phyloP scores from a whole-genome alignment of 1,140 invertebrate genomes.

The Saccostrea cuccullata region DNA sequence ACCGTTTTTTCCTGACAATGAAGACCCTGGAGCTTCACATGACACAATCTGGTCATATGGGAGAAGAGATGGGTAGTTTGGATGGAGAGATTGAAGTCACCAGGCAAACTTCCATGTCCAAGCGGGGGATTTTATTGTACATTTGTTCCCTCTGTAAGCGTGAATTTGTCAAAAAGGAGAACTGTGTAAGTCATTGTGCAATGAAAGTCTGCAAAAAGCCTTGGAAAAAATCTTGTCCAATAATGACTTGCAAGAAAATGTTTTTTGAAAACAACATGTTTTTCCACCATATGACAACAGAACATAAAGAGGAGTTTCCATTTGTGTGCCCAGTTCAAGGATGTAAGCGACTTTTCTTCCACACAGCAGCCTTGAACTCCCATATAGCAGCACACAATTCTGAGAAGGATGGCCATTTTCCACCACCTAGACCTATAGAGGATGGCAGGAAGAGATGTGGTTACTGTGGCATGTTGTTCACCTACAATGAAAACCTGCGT shows the following conservation, averaged over 20 bases:
- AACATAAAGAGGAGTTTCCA: not conserved
- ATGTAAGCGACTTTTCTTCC: constrained; percentile 23
- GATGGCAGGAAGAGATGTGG: constrained; percentile 22
- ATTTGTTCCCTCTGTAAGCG: constrained; percentile 19
- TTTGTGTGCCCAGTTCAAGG: constrained; percentile 10
- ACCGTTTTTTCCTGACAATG: not conserved
- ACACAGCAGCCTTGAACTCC: constrained; percentile 13
- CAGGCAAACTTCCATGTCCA: constrained; percentile 15
- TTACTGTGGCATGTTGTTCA: constrained; percentile 16
- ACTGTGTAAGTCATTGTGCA: constrained; percentile 3
- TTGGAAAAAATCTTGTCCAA: constrained; percentile 34
- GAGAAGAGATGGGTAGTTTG: not conserved
- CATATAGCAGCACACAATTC: not conserved
- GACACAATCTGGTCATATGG: constrained; percentile 17
- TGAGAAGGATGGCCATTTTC: constrained; percentile 2
- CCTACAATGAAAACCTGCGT: constrained; percentile 6
- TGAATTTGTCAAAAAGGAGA: constrained; percentile 19
- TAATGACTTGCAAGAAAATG: constrained; percentile 4
- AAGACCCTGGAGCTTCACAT: constrained; percentile 29
- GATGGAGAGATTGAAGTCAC: constrained; percentile 15
- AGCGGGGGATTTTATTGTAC: not conserved
- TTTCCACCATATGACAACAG: constrained; percentile 11
- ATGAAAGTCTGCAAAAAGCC: constrained; percentile 27
- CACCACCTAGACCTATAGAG: constrained; percentile 10
- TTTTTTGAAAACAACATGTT: constrained; percentile 36